Base-by-base conservation (phyloP, 2,888 invertebrate species). In the Stictocephala bisonia region DNA sequence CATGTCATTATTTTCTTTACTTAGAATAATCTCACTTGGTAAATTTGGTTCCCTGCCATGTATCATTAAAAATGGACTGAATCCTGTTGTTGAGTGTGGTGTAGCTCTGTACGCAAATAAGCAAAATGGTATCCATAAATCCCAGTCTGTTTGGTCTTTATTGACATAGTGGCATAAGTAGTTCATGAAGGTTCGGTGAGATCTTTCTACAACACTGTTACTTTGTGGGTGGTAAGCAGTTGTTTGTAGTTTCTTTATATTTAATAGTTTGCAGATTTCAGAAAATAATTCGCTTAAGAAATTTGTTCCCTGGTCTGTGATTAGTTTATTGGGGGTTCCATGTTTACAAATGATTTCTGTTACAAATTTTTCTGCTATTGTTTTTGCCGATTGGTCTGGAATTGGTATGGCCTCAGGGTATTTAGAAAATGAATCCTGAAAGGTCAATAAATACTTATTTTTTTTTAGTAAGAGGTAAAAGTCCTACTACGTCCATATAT, bases 291-390 rank as follows among this genome's bases (percentile, higher is more conserved):
- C 53, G n/a, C 53, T 53, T 27, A 53, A 26, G n/a, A 53, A 53
- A 6, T 53, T 3, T 9, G 3, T 9, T 4, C 53, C 53, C 26
- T 26, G 53, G n/a, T 53, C 53, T 2, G 53, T n/a, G 3, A 53
- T 15, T 1, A 53, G 11, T n/a, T 15, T 15, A 9, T 13, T 53
- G 1, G 53, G 53, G 2, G 24, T 26, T 7, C 53, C 53, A 24
- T 53, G 53, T 53, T 53, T 53, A 26, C 53, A 53, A 53, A 26
- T 13, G 6, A 53, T 53, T 53, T 53, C 27, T 2, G n/a, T n/a
- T n/a, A n/a, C n/a, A n/a, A n/a, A n/a, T n/a, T 48, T 48, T 48
- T 48, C 15, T 2, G 48, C 48, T 3, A 48, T 18, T 7, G 48
- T 48, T 48, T 48, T 48, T 1, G 48, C 48, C 9, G 48, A 41